These are phyloP conservation scores for Trachops cirrhosus DNA, from an alignment of 2,797 vertebrate genomes.

Conservation along the genomic window DNA sequence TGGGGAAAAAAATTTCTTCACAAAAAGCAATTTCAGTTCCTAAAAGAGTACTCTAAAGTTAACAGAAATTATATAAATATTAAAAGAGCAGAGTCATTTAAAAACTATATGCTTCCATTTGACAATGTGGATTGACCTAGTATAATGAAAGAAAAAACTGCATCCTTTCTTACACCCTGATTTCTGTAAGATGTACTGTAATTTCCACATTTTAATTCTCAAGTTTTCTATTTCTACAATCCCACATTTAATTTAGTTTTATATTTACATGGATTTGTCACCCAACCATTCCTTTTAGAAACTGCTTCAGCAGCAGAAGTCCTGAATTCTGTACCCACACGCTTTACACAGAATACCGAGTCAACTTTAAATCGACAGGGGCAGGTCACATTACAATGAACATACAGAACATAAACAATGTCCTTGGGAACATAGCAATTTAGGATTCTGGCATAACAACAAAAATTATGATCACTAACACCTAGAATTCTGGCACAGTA, in stretches of 20 bases:
- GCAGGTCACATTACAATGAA: neutral
- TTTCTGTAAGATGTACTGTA: neutral
- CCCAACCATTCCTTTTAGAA: neutral
- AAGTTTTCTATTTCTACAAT: neutral
- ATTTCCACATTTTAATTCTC: slow-evolving; percentile 30
- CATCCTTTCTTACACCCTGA: neutral
- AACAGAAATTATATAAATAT: slow-evolving; percentile 24
- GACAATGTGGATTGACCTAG: neutral
- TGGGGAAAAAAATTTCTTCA: neutral
- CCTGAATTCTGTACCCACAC: neutral
- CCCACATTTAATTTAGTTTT: slow-evolving; percentile 20
- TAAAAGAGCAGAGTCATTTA: neutral
- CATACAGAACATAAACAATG: neutral
- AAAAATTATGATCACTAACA: neutral
- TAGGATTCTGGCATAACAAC: neutral
- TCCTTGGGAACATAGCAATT: neutral
- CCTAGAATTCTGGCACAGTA: neutral
- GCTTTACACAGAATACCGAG: neutral
- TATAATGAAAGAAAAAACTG: neutral
- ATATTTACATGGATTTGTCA: neutral
- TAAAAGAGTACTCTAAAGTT: neutral
- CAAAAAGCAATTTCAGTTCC: slow-evolving; percentile 30
- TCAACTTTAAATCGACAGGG: neutral
- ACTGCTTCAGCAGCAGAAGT: neutral
- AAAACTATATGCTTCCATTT: neutral